These are phyloP conservation scores for Marasmarcha lunaedactyla DNA, from an alignment of 2,888 invertebrate genomes.

Conservation along the genomic window DNA sequence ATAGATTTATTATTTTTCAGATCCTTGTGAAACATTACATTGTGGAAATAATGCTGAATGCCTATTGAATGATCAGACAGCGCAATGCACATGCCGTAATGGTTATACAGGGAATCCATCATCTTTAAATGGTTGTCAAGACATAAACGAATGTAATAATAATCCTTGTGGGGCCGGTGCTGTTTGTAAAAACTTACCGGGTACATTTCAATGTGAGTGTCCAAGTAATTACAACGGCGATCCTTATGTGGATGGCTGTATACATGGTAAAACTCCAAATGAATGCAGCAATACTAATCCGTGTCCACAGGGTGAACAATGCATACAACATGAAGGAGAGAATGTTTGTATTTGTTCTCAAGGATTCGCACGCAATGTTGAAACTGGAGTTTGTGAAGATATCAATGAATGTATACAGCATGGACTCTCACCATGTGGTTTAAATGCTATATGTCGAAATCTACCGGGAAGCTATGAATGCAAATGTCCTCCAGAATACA, in stretches of 20 bases:
- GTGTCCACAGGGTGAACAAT: conserved; percentile 87
- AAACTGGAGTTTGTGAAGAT: conserved; percentile 83
- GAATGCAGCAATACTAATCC: conserved; percentile 82
- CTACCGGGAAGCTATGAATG: conserved; percentile 94
- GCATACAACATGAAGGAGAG: conserved; percentile 82
- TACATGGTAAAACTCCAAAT: conserved; percentile 72
- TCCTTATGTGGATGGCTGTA: conserved; percentile 83
- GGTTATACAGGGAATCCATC: conserved; percentile 82
- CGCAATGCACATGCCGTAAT: conserved; percentile 85
- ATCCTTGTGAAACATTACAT: conserved; percentile 88
- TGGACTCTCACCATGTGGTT: conserved; percentile 85
- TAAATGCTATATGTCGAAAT: conserved; percentile 92
- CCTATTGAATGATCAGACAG: conserved; percentile 84
- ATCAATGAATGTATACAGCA: conserved; percentile 86
- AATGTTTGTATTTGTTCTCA: conserved; percentile 91
- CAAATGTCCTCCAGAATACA: conserved; percentile 88
- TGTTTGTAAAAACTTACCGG: conserved; percentile 89
- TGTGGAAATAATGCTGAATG: conserved; percentile 92
- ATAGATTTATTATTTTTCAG: conserved; percentile 68
- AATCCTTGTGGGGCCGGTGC: conserved; percentile 88
- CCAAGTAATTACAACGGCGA: conserved; percentile 85
- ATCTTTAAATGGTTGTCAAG: conserved; percentile 80
- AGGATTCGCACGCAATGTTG: conserved; percentile 83
- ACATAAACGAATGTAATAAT: conserved; percentile 87
- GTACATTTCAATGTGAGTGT: conserved; percentile 89